Percentiles rank a stretch among this genome's conserved stretches.
phyloP scores from a whole-genome alignment of 2,888 invertebrate genomes.

The Aphidoletes aphidimyza region DNA sequence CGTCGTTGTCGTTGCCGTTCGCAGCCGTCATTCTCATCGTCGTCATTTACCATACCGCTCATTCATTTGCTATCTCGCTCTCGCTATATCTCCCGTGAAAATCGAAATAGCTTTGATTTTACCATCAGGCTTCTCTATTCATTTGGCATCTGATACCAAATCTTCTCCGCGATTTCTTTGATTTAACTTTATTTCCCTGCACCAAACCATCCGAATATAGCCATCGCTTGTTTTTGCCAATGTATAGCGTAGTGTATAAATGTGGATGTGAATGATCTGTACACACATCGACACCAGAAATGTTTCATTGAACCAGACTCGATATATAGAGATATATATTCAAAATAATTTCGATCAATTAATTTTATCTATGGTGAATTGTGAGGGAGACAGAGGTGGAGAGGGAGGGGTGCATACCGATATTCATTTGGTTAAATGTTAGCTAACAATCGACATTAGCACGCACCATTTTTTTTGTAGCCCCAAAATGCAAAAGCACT shows the following conservation, averaged over 20 bases:
- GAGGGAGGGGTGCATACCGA: too few relatives aligned
- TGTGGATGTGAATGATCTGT: too few relatives aligned
- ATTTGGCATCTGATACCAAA: not conserved
- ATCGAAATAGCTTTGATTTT: constrained; percentile 24
- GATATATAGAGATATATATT: too few relatives aligned
- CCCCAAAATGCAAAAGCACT: not conserved
- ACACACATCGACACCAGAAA: too few relatives aligned
- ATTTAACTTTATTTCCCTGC: not conserved
- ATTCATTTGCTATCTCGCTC: too few relatives aligned
- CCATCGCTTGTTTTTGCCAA: too few relatives aligned
- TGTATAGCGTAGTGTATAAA: not conserved
- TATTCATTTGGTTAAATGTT: too few relatives aligned
- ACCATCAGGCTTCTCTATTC: not conserved
- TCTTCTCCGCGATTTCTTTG: not conserved
- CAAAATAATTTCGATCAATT: not conserved
- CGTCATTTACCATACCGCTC: too few relatives aligned
- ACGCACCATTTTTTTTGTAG: not conserved
- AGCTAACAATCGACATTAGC: not conserved
- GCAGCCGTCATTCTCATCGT: not conserved
- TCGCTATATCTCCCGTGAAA: not conserved
- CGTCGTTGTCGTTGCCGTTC: not conserved
- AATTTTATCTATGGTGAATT: too few relatives aligned
- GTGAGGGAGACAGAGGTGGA: too few relatives aligned
- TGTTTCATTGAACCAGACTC: too few relatives aligned
- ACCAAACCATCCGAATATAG: too few relatives aligned